phyloP scores from a whole-genome alignment of 2,797 vertebrate species.

The Poecilia velifera region DNA sequence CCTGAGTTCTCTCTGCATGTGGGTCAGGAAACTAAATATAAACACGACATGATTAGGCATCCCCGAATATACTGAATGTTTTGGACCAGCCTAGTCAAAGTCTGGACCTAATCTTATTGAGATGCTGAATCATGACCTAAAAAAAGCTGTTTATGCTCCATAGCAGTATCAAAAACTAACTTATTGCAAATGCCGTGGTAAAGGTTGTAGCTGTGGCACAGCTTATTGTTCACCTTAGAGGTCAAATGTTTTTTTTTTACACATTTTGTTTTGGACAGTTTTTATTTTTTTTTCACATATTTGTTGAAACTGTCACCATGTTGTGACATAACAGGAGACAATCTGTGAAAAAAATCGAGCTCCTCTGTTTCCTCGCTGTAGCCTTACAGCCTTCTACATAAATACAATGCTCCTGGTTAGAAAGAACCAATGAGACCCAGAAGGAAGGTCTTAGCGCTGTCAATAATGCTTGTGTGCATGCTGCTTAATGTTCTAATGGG shows the following conservation, averaged over 20 bases:
- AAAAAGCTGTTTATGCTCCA: background rate
- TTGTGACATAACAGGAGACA: too few species aligned
- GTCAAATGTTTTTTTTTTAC: background rate
- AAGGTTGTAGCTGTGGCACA: background rate
- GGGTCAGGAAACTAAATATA: too few species aligned
- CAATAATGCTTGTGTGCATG: too few species aligned
- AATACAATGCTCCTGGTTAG: too few species aligned
- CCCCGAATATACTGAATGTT: background rate
- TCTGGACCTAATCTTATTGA: background rate
- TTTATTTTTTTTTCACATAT: too few species aligned
- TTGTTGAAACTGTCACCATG: too few species aligned
- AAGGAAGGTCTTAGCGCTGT: too few species aligned
- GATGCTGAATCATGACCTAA: background rate
- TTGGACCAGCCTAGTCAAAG: background rate
- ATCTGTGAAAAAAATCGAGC: too few species aligned
- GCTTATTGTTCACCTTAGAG: background rate
- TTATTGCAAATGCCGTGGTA: background rate
- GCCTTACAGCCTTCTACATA: too few species aligned
- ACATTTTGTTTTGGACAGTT: background rate
- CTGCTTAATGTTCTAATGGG: too few species aligned
- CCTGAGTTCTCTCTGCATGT: background rate
- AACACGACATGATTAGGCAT: background rate
- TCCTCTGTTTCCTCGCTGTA: too few species aligned
- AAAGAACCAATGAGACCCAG: too few species aligned
- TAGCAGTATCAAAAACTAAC: background rate